These are phyloP conservation scores for Petromus typicus DNA, from an alignment of 2,113 vertebrate species.

Conservation along the genomic window DNA sequence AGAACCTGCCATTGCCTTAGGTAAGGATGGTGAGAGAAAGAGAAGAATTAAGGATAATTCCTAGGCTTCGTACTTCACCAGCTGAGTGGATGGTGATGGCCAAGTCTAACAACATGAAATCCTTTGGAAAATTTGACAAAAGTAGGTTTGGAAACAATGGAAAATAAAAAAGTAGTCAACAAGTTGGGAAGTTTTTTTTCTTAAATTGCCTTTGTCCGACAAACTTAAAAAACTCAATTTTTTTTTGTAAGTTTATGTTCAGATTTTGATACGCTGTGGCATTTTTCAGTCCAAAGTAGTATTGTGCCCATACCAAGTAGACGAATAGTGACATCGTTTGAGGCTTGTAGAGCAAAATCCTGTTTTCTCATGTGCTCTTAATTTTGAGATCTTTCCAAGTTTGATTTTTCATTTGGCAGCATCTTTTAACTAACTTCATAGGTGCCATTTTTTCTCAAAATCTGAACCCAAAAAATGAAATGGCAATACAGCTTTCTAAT, in stretches of 20 bases:
- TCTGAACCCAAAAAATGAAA: background rate
- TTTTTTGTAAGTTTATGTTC: background rate
- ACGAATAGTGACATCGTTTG: background rate
- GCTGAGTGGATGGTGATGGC: background rate
- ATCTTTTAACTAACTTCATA: background rate
- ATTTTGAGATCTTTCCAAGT: background rate
- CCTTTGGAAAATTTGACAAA: background rate
- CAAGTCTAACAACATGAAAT: background rate
- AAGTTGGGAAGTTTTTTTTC: background rate
- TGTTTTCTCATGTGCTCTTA: conserved; percentile 8
- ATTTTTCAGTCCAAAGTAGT: background rate
- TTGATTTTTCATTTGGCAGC: conserved; percentile 29
- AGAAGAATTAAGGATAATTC: background rate
- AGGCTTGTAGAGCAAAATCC: background rate
- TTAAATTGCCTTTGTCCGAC: background rate
- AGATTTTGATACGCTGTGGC: background rate
- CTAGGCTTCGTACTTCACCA: background rate
- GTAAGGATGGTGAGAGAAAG: background rate
- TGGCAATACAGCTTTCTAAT: background rate
- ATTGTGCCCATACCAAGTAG: background rate
- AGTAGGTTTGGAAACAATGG: background rate
- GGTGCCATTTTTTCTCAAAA: background rate
- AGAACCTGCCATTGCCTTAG: background rate
- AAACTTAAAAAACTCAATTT: conserved; percentile 5
- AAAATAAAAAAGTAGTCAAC: conserved; percentile 3